Conservation (phyloP, 2,113 vertebrate species). For the Geothlypis trichas region DNA sequence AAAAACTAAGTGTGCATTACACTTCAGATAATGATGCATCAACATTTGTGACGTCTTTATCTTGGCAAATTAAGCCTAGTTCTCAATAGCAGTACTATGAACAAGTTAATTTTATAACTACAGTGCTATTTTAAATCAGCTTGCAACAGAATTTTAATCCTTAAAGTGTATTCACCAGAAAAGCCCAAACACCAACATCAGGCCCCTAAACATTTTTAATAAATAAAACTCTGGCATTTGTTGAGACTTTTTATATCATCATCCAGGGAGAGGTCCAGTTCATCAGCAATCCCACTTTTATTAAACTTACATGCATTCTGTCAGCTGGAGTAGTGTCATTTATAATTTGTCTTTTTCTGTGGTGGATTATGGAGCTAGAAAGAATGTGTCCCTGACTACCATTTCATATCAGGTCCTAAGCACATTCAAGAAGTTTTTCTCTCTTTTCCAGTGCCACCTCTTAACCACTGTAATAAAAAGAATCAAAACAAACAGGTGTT, state of each 20-base stretch:
- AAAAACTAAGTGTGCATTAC: background rate
- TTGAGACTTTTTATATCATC: background rate
- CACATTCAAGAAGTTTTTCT: background rate
- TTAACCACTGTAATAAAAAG: background rate
- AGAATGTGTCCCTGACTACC: background rate
- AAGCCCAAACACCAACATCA: background rate
- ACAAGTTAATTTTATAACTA: background rate
- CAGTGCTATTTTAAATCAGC: background rate
- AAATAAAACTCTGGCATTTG: background rate
- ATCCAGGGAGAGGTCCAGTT: background rate
- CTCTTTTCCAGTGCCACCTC: background rate
- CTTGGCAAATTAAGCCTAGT: conserved; percentile 24
- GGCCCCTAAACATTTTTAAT: background rate
- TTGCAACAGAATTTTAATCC: background rate
- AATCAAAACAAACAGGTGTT: background rate
- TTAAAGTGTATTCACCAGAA: background rate
- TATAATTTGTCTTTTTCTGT: background rate
- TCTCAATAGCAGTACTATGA: background rate
- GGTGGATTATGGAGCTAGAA: background rate
- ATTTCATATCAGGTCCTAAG: background rate
- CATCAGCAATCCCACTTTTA: background rate
- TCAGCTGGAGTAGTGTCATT: background rate
- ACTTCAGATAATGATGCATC: conserved; percentile 10
- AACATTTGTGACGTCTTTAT: conserved; percentile 5
- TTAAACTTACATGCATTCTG: background rate